Percentiles rank a stretch among this genome's conserved stretches.
Evolutionary conservation across 2,113 vertebrate genomes (phyloP).

Genomic region (Ardeotis arabs): DNA sequence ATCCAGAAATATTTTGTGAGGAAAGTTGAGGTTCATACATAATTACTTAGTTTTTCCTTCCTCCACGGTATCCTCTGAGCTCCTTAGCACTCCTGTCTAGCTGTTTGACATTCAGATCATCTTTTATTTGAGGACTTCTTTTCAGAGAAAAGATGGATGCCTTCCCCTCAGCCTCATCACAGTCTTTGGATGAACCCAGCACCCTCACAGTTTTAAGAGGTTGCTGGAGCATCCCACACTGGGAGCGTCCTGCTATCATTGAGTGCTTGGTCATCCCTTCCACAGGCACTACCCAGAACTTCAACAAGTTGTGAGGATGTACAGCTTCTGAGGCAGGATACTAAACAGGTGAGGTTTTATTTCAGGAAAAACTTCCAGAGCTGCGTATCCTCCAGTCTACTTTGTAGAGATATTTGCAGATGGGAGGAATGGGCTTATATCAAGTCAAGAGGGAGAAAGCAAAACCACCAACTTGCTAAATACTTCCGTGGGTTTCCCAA

Average conservation of each 20-base stretch:
- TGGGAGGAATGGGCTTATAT: not conserved
- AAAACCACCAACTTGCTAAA: not conserved
- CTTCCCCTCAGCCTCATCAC: not conserved
- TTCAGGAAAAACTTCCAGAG: not conserved
- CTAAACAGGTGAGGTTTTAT: not conserved
- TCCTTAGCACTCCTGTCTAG: not conserved
- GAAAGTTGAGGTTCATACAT: not conserved
- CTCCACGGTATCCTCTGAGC: not conserved
- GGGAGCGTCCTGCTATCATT: accelerated
- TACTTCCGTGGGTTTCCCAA: not conserved
- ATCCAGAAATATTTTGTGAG: not conserved
- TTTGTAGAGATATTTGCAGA: not conserved
- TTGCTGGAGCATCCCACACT: not conserved
- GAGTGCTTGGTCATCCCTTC: not conserved
- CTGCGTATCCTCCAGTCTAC: not conserved
- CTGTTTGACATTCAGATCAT: not conserved
- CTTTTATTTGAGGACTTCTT: not conserved
- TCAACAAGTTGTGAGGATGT: not conserved
- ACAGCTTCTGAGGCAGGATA: not conserved
- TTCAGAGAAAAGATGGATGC: not conserved
- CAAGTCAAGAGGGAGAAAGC: not conserved
- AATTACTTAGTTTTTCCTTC: not conserved
- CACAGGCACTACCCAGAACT: not conserved
- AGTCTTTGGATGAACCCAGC: not conserved
- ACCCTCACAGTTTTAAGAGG: not conserved